Evolutionary conservation across 2,888 invertebrate genomes (phyloP), one percentile per base, ranked within the genome.

Genomic region (Brenthis hecate): DNA sequence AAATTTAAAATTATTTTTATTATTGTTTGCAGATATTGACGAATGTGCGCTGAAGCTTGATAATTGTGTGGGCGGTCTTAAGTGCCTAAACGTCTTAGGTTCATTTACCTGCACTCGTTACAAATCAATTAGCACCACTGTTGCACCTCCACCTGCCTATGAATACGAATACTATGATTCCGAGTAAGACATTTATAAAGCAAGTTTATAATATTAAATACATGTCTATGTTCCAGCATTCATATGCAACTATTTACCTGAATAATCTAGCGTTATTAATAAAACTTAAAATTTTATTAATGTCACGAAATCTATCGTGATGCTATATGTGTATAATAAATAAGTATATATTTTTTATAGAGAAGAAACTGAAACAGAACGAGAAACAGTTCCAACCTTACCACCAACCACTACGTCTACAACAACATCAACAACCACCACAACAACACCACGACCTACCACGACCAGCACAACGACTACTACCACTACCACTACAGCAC

Each of bases 61-160:
- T 74, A 94, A 94, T 68, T 91, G 91, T 53, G 79, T 74, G 0
- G 72, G 79, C 0, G 88, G 85, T 0, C 78, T 79, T 13, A 97
- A 98, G 79, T 99, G 99, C 82, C 92, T 97, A n/a, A 99, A 99
- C 85, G 94, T 96, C 43, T 96, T 97, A 93, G 99, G 99, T 0
- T 95, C 97, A 0, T 99, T 96, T 87, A 95, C 96, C 56, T 99
- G 99, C 86, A 94, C 96, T 0, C 80, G 85, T 3, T 79, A 80
- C 0, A 68, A 80, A 0, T 73, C 79, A 16, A 69, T 78, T 47
- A 76, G 77, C 6, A 77, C 82, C 56, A 76, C 80, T 3, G 76
- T 78, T 43, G 73, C 78, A 60, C 72, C 36, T 61, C 71, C 13
- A 13, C 60, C 47, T 62, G 28, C 72, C 0, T 85, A 85, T 36